Evolutionary conservation across 30 jellyfish, hydroid and myxozoan genomes (phyloP).

Genomic region (Aurelia sp.): DNA sequence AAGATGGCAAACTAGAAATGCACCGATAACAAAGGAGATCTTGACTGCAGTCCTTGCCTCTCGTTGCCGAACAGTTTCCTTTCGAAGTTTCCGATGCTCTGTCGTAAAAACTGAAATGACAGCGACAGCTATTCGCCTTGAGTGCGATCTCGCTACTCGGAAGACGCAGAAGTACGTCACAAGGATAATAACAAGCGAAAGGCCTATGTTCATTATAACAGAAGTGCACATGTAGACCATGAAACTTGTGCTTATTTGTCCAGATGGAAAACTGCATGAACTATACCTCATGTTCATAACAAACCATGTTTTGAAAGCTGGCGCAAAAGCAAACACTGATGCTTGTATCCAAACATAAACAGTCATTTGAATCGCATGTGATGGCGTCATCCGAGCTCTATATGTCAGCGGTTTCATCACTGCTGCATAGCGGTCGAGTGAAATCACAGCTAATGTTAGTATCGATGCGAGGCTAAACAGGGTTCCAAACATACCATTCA

Average conservation of each 20-base stretch:
- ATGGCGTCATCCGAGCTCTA: constrained; percentile 83
- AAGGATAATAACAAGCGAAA: constrained; percentile 64
- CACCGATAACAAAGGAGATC: constrained; percentile 80
- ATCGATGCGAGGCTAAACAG: constrained; percentile 79
- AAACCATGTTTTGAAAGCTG: constrained; percentile 65
- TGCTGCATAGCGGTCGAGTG: constrained; percentile 89
- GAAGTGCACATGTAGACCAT: constrained; percentile 53
- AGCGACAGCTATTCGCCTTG: constrained; percentile 82
- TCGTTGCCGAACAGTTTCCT: constrained; percentile 80
- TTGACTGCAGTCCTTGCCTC: constrained; percentile 84
- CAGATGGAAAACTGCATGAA: constrained; percentile 72
- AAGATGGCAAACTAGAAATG: constrained; percentile 77
- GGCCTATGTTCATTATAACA: constrained; percentile 53
- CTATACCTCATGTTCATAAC: constrained; percentile 63
- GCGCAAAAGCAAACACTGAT: constrained; percentile 61
- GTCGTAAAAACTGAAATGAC: constrained; percentile 55
- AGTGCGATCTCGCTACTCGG: constrained; percentile 88
- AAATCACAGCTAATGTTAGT: constrained; percentile 76
- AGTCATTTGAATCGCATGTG: constrained; percentile 66
- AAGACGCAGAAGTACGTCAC: constrained; percentile 79
- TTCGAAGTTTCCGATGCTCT: constrained; percentile 55
- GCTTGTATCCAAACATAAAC: constrained; percentile 80
- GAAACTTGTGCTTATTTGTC: constrained; percentile 21
- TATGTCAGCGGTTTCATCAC: constrained; percentile 87
- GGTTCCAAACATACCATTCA: constrained; percentile 73